Evolutionary conservation across 92 coral and sea anemone species (phyloP), one percentile per base, ranked within the genome.

Genomic region (Galaxea fascicularis): DNA sequence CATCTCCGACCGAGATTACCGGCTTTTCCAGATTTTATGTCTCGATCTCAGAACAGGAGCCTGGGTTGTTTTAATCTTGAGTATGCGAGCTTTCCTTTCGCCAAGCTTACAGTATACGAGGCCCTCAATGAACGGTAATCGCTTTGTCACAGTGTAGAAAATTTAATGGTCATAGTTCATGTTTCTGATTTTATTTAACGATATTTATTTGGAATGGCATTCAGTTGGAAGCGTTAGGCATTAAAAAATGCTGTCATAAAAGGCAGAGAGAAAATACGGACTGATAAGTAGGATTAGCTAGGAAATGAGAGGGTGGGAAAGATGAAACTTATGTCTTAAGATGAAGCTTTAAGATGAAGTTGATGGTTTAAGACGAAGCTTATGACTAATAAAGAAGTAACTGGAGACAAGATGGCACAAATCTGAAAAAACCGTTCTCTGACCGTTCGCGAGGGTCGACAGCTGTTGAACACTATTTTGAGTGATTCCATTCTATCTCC

Each of bases 21-120:
- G 21, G 5, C 46, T 7, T 4, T 29, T 11, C 9, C 46, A 28
- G 71, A 41, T 41, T 65, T 7, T 28, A 31, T 56, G 2, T 5
- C 17, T 30, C 11, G 41, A 3, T 60, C 28, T 6, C 41, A 66
- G 72, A 15, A 45, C 72, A 3, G 74, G 12, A 22, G 28, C 24
- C 2, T 45, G 52, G 15, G 6, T 6, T 45, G 21, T 24, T 30
- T 21, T 27, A 30, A 14, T 47, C 66, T 31, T 44, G 71, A 78
- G 77, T 71, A 71, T 84, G 89, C 89, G 79, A 71, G 79, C 79
- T 72, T 56, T 89, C 83, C 92, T 72, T 89, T 78, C 86, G 78
- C 78, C 84, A 78, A 89, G 86, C 89, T 71, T 82, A 89, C 92
- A 89, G 92, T 89, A 89, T 89, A 89, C 92, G 89, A 79, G 71